These are phyloP conservation scores for Cabera pusaria DNA, from an alignment of 2,888 invertebrate species.

Conservation along the genomic window DNA sequence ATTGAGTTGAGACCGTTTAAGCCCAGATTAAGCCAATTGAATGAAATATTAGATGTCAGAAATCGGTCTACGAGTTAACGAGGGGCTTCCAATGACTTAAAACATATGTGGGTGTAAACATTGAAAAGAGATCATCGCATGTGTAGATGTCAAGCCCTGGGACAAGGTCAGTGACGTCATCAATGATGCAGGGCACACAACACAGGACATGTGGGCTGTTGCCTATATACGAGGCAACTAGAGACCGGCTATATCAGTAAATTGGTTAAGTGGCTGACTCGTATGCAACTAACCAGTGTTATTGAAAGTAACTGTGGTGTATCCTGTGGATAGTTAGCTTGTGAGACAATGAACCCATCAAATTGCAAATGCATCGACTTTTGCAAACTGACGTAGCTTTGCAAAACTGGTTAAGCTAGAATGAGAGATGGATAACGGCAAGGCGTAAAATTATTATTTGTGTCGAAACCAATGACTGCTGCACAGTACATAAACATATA, in stretches of 20 bases:
- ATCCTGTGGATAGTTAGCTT: conserved; percentile 53
- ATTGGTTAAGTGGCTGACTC: conserved; percentile 67
- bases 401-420: conserved; percentile 54
- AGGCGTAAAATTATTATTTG: too few relatives aligned
- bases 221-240: conserved; percentile 50
- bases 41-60: conserved; percentile 18
- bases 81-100: conserved; percentile 28
- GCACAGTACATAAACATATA: too few relatives aligned
- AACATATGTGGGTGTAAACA: conserved; percentile 58
- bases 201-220: conserved; percentile 58
- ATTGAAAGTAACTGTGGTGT: conserved; percentile 40
- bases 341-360: conserved; percentile 51
- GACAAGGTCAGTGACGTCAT: conserved; percentile 76
- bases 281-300: conserved; percentile 25
- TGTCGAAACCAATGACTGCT: too few relatives aligned
- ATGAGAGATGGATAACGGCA: conserved; percentile 25
- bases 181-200: conserved; percentile 47
- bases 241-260: conserved; percentile 31
- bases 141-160: conserved; percentile 55
- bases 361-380: conserved; percentile 50
- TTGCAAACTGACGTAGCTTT: conserved; percentile 40
- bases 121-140: conserved; percentile 55
- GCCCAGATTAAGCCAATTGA: conserved; percentile 18
- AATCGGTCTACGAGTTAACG: conserved; percentile 19
- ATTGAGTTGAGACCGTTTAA: conserved; percentile 17